Evolutionary conservation across 2,113 vertebrate species (phyloP).

Genomic region (Dasypus novemcinctus): DNA sequence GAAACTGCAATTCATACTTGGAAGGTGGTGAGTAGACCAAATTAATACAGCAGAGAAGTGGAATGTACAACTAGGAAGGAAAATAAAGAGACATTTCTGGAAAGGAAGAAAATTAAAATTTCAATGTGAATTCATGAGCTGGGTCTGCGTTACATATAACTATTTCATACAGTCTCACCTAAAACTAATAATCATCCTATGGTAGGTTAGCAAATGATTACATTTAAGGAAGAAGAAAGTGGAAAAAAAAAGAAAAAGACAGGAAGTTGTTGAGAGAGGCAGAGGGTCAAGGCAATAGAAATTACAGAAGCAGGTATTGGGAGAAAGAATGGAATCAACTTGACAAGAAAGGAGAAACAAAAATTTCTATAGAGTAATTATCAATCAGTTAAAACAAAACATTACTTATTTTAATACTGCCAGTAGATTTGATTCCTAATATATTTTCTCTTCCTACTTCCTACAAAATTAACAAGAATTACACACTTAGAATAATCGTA

Average conservation of each 20-base stretch:
- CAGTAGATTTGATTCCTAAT: neutral
- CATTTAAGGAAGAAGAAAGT: neutral
- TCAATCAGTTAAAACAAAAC: neutral
- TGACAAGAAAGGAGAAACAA: no score
- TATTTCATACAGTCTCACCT: neutral
- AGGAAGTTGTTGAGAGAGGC: no score
- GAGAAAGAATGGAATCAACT: accelerated
- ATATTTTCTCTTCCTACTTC: slow-evolving; percentile 15
- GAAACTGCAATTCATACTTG: neutral
- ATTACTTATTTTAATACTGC: neutral
- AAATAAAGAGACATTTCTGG: no score
- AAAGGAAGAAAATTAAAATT: no score
- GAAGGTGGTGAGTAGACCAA: neutral
- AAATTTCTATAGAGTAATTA: neutral
- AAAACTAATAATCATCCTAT: accelerated
- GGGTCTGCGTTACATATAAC: accelerated
- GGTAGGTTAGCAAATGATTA: no score
- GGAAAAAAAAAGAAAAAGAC: no score
- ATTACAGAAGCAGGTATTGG: accelerated
- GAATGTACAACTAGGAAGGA: neutral
- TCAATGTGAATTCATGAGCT: accelerated
- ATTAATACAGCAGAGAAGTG: neutral
- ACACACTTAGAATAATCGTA: slow-evolving; percentile 32
- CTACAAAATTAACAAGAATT: slow-evolving; percentile 43
- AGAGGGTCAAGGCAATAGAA: neutral